Percentiles rank a stretch among this genome's conserved stretches.
Evolutionary conservation across 2,113 vertebrate genomes (phyloP).

Genomic region (Perca schrenkii): DNA sequence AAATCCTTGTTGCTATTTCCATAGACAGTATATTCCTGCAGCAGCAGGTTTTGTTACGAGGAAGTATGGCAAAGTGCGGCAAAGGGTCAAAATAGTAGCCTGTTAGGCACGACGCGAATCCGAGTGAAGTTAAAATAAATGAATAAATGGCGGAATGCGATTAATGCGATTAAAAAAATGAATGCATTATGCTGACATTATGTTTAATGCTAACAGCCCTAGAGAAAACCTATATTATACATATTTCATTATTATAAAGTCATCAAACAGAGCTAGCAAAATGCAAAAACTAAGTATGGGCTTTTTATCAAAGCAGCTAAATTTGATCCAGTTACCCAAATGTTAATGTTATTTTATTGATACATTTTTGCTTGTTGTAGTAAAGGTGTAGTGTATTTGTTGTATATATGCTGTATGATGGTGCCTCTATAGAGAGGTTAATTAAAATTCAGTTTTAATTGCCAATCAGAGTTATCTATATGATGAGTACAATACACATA

Average conservation of each 20-base stretch:
- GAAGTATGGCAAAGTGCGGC: no score
- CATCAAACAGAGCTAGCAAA: neutral
- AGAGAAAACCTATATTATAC: neutral
- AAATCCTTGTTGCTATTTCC: no score
- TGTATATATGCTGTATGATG: neutral
- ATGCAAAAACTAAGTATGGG: neutral
- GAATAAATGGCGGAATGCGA: no score
- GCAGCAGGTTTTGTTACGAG: no score
- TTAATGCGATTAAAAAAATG: no score
- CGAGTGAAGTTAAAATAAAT: no score
- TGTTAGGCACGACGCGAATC: neutral
- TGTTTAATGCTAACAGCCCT: no score
- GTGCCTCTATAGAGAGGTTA: neutral
- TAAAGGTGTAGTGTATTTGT: constrained; percentile 2
- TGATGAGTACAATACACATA: no score
- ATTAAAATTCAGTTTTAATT: constrained; percentile 12
- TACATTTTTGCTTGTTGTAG: neutral
- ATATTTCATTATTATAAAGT: neutral
- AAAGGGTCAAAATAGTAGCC: no score
- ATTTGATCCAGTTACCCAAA: constrained; percentile 3
- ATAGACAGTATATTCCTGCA: no score
- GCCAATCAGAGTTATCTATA: neutral
- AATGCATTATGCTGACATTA: no score
- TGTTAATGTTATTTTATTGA: constrained; percentile 6
- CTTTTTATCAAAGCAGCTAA: neutral